Evolutionary conservation across 2,113 vertebrate genomes (phyloP).

Genomic region (Sula dactylatra): DNA sequence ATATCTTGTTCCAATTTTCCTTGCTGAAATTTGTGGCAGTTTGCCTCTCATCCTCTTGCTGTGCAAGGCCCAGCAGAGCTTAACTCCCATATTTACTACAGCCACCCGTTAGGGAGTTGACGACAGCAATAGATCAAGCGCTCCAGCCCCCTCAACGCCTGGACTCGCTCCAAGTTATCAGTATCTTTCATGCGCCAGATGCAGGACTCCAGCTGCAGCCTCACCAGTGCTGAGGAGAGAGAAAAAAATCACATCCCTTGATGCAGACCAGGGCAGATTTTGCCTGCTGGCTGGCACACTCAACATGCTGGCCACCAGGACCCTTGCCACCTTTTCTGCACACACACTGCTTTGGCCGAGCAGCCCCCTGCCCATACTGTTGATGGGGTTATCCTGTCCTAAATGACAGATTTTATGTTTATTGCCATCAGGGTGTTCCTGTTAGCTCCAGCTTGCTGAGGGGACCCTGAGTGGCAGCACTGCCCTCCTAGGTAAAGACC

Average conservation of each 20-base stretch:
- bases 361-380: not conserved
- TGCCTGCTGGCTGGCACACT: not conserved
- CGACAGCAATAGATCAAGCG: not conserved
- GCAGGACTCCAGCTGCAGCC: not conserved
- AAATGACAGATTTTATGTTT: not conserved
- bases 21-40: not conserved
- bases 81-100: not conserved
- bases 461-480: not conserved
- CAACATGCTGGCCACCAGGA: not conserved
- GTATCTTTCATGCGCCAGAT: rapidly evolving
- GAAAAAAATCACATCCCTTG: rapidly evolving
- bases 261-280: not conserved
- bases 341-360: rapidly evolving
- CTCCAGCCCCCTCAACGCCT: not conserved
- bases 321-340: not conserved
- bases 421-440: not conserved
- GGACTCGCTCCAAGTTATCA: rapidly evolving
- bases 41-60: not conserved
- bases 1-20: not conserved
- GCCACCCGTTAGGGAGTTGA: not conserved
- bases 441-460: not conserved
- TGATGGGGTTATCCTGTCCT: not conserved
- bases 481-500: not conserved
- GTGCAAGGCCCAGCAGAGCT: not conserved
- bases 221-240: not conserved